phyloP scores from a whole-genome alignment of 2,888 invertebrate genomes.

The Drepanosiphum platanoidis region DNA sequence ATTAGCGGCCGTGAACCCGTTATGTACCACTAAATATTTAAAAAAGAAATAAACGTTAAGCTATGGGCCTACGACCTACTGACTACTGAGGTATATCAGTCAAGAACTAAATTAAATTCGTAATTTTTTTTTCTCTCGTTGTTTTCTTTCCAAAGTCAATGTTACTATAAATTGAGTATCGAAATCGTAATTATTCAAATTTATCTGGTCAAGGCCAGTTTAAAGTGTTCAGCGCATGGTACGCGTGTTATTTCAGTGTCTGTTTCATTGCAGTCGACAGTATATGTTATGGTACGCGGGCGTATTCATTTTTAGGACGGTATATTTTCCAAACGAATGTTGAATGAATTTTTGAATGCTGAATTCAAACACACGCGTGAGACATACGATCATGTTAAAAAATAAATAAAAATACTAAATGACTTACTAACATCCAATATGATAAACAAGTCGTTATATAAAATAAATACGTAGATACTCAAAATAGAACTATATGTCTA shows the following conservation, averaged over 20 bases:
- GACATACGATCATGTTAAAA: no score
- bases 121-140: not conserved
- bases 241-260: not conserved
- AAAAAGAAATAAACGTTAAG: not conserved
- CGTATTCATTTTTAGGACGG: not conserved
- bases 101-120: not conserved
- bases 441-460: no score
- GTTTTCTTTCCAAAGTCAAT: slow-evolving; percentile 40
- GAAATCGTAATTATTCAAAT: slow-evolving; percentile 32
- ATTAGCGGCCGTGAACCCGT: not conserved
- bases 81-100: not conserved
- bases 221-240: not conserved
- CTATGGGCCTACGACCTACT: not conserved
- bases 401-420: no score
- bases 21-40: slow-evolving; percentile 2
- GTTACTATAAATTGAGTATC: not conserved
- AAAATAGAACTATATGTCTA: no score
- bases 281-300: not conserved
- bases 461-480: no score
- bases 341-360: not conserved
- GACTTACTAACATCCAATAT: no score
- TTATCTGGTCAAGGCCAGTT: slow-evolving; percentile 14
- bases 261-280: not conserved
- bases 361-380: no score
- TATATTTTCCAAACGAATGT: not conserved